Percentiles rank a stretch among this genome's conserved stretches.
These are phyloP conservation scores for Catharus fuscescens DNA, from an alignment of 2,113 vertebrate genomes.

Conservation along the genomic window DNA sequence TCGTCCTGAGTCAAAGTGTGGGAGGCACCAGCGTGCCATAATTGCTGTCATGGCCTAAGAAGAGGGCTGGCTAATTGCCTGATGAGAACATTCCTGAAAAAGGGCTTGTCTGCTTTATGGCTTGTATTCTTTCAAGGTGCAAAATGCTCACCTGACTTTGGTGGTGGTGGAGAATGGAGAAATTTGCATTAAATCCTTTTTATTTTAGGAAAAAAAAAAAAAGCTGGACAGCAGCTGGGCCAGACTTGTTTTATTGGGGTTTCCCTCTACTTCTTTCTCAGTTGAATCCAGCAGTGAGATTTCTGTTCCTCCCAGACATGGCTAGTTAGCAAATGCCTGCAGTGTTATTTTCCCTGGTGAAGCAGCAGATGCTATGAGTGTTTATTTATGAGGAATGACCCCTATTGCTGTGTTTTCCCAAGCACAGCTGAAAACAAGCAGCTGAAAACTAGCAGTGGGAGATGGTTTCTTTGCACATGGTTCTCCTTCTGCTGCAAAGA, in stretches of 20 bases:
- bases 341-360: not conserved
- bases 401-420: not conserved
- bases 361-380: not conserved
- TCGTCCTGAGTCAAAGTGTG: not conserved
- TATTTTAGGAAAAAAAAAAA: not conserved
- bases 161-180: not conserved
- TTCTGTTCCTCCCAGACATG: not conserved
- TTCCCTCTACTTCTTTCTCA: not conserved
- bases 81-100: not conserved
- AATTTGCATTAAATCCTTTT: not conserved
- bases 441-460: not conserved
- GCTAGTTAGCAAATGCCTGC: not conserved
- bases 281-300: not conserved
- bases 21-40: not conserved
- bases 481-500: not conserved
- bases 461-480: not conserved
- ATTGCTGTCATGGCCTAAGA: not conserved
- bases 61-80: not conserved
- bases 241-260: not conserved
- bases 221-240: not conserved
- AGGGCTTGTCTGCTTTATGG: not conserved
- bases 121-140: not conserved
- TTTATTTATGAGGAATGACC: not conserved
- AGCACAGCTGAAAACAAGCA: conserved; percentile 4
- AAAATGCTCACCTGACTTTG: not conserved